Evolutionary conservation across 2,797 vertebrate genomes (phyloP).

Genomic region (Trematomus bernacchii): DNA sequence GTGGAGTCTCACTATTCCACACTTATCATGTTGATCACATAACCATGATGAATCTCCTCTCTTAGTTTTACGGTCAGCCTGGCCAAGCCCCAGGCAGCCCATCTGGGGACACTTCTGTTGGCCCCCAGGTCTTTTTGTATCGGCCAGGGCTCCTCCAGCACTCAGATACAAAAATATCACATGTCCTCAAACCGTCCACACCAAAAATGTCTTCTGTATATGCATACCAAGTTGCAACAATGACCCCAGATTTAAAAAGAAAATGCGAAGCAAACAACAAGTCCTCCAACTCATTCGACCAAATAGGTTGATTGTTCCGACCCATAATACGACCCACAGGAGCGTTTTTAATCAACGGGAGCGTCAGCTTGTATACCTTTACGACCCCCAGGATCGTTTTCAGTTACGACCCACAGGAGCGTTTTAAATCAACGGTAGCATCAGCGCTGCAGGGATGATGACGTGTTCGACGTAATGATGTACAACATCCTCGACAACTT

Average conservation of each 20-base stretch:
- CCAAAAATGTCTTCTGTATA: slow-evolving; percentile 37
- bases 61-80: slow-evolving; percentile 55
- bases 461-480: too few relatives aligned
- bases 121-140: slow-evolving; percentile 60
- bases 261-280: too few relatives aligned
- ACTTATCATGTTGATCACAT: slow-evolving; percentile 78
- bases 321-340: too few relatives aligned
- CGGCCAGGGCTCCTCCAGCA: slow-evolving; percentile 57
- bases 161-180: slow-evolving; percentile 24
- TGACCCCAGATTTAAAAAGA: background rate
- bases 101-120: slow-evolving; percentile 83
- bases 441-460: too few relatives aligned
- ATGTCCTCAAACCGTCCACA: slow-evolving; percentile 37
- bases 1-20: slow-evolving; percentile 2
- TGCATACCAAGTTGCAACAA: slow-evolving; percentile 12
- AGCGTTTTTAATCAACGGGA: too few relatives aligned
- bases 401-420: too few relatives aligned
- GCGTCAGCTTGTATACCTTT: too few relatives aligned
- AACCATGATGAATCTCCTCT: slow-evolving; percentile 74
- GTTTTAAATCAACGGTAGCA: too few relatives aligned
- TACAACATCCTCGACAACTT: too few relatives aligned
- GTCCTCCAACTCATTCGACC: too few relatives aligned
- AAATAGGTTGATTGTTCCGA: too few relatives aligned
- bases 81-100: slow-evolving; percentile 76
- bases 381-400: too few relatives aligned